Conservation (phyloP, 2,888 invertebrate species). For the Ectemnius continuus region DNA sequence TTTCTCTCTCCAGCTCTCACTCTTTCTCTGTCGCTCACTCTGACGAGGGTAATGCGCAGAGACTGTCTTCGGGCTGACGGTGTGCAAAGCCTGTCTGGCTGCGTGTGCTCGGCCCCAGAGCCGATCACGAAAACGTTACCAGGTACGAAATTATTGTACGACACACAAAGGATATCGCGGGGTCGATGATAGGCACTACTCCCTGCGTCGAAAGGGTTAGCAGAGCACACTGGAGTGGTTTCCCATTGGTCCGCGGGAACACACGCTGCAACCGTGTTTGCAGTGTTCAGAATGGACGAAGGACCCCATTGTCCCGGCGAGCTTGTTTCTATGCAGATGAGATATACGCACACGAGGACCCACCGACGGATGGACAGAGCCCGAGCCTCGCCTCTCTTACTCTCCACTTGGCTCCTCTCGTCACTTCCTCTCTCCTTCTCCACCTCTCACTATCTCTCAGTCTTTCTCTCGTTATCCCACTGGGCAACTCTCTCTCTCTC, state of each 20-base stretch:
- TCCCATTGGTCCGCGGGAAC: slow-evolving; percentile 68
- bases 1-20: background rate
- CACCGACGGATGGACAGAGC: slow-evolving; percentile 53
- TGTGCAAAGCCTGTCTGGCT: too few relatives aligned
- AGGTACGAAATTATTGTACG: slow-evolving; percentile 63
- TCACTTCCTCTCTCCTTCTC: slow-evolving; percentile 5
- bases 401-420: slow-evolving; percentile 51
- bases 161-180: slow-evolving; percentile 62
- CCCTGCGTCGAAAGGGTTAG: slow-evolving; percentile 69
- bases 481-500: too few relatives aligned
- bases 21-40: background rate
- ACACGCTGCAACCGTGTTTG: slow-evolving; percentile 70
- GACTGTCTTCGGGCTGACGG: too few relatives aligned
- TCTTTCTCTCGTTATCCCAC: background rate
- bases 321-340: slow-evolving; percentile 77
- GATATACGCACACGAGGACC: slow-evolving; percentile 65
- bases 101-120: background rate
- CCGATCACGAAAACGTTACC: slow-evolving; percentile 54
- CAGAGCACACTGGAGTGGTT: slow-evolving; percentile 68
- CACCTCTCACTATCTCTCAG: slow-evolving; percentile 6
- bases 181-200: slow-evolving; percentile 59
- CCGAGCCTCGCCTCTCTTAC: slow-evolving; percentile 50
- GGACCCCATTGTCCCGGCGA: slow-evolving; percentile 73
- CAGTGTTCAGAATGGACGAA: slow-evolving; percentile 73
- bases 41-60: too few relatives aligned